Evolutionary conservation across 2,113 vertebrate species (phyloP), one percentile per base, ranked within the genome.

Genomic region (Pelodiscus sinensis): DNA sequence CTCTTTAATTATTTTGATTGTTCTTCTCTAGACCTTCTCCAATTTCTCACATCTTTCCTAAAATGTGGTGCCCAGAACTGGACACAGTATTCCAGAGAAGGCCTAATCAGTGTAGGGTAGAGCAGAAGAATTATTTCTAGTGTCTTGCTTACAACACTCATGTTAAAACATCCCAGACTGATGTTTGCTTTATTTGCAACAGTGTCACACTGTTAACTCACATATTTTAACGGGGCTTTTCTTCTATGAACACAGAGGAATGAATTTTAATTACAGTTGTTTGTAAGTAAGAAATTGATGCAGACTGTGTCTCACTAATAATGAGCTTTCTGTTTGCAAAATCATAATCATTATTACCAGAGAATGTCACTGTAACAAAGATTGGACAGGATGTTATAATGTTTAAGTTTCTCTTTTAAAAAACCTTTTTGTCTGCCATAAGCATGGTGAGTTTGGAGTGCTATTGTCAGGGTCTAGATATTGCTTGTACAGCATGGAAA

Each of bases 251-350:
- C 0, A 0, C 21, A 78, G 86, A 91, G 84, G 57, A 91, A 16
- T 88, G 18, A 51, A 77, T 93, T 96, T 87, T 86, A 94, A 83
- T 95, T 94, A 85, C 50, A 60, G 35, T 85, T 92, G 44, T 79
- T 91, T 87, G 27, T 83, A 88, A 81, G 27, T 86, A 87, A 88
- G 82, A 92, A 94, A 94, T 56, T 92, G 82, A 77, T 92, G 80
- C 75, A 68, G 90, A 94, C 96, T 2, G 15, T 91, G 85, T 96
- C 84, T 94, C 51, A 90, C 88, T 94, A 95, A 92, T 95, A 94
- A 95, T 91, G 89, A 96, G 84, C 52, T 92, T 54, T 89, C 14
- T 38, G 60, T 93, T 85, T 93, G 57, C 89, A 35, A 91, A 92
- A 52, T 35, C 35, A 90, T 60, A 71, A 54, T 94, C 85, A 82